phyloP scores from a whole-genome alignment of 2,888 invertebrate genomes.

The Agelastica alni region DNA sequence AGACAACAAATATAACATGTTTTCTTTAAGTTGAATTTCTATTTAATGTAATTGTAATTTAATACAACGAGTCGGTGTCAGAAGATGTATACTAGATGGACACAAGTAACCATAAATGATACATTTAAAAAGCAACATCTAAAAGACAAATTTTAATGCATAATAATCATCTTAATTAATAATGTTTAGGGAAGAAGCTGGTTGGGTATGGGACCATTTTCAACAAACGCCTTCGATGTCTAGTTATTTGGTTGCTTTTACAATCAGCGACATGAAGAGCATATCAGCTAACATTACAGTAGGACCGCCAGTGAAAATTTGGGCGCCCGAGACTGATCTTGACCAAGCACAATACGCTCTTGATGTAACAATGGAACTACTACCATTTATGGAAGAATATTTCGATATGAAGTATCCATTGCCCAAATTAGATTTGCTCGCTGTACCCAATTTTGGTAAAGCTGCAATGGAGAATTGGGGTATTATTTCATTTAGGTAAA shows the following conservation, averaged over 20 bases:
- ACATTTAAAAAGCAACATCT: too few species aligned
- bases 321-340: slow-evolving; percentile 54
- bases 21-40: too few species aligned
- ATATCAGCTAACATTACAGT: slow-evolving; percentile 36
- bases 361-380: slow-evolving; percentile 58
- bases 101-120: too few species aligned
- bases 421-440: slow-evolving; percentile 63
- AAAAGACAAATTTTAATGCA: too few species aligned
- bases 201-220: slow-evolving; percentile 68
- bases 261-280: slow-evolving; percentile 49
- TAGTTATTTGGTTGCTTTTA: slow-evolving; percentile 73
- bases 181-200: slow-evolving; percentile 54
- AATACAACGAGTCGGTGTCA: neutral
- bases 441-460: slow-evolving; percentile 63
- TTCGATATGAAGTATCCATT: slow-evolving; percentile 61
- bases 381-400: slow-evolving; percentile 60
- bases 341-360: slow-evolving; percentile 57
- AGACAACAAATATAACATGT: too few species aligned
- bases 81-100: too few species aligned
- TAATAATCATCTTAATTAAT: too few species aligned
- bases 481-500: slow-evolving; percentile 61
- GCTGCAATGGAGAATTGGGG: slow-evolving; percentile 65
- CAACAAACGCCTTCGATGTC: slow-evolving; percentile 71
- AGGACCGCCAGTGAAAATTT: slow-evolving; percentile 54
- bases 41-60: slow-evolving; percentile 10